These are phyloP conservation scores for Dinoponera quadriceps DNA, from an alignment of 1,140 invertebrate species.

Conservation along the genomic window DNA sequence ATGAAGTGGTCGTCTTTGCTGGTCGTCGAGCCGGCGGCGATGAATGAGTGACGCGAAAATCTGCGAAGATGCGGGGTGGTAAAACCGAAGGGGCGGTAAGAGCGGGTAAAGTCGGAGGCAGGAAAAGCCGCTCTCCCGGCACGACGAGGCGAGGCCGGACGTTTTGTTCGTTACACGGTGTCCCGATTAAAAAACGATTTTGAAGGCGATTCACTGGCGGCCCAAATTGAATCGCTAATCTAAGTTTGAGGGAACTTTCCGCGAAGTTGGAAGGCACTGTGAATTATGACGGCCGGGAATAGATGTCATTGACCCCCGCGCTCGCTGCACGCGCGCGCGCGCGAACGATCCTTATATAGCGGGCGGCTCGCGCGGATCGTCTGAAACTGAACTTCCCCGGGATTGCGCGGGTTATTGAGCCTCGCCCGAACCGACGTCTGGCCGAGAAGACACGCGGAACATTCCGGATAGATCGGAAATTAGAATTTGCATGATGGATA, in stretches of 20 bases:
- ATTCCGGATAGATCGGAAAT: conserved; percentile 18
- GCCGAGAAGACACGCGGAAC: conserved; percentile 5
- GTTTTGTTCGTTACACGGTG: conserved; percentile 64
- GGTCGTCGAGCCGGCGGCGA: neutral
- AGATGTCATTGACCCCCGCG: conserved; percentile 74
- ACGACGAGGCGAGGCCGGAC: conserved; percentile 37
- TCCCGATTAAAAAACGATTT: conserved; percentile 79
- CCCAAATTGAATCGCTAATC: conserved; percentile 81
- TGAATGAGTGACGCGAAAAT: conserved; percentile 51
- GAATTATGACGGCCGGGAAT: conserved; percentile 75
- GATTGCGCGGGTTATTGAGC: conserved; percentile 61
- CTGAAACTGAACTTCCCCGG: conserved; percentile 63
- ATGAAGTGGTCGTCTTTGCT: conserved; percentile 56
- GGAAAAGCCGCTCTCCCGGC: conserved; percentile 30
- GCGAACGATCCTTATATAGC: neutral
- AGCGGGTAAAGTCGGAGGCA: conserved; percentile 24
- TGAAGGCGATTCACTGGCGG: conserved; percentile 75
- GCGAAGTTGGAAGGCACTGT: conserved; percentile 49
- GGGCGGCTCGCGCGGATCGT: conserved; percentile 43
- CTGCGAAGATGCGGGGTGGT: neutral
- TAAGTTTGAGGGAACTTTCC: conserved; percentile 79
- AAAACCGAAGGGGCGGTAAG: conserved; percentile 38
- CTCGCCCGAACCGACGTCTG: conserved; percentile 14
- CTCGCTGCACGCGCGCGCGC: conserved; percentile 5
- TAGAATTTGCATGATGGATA: neutral